Conservation (phyloP, 2,888 invertebrate species). For the Perizoma flavofasciatum region DNA sequence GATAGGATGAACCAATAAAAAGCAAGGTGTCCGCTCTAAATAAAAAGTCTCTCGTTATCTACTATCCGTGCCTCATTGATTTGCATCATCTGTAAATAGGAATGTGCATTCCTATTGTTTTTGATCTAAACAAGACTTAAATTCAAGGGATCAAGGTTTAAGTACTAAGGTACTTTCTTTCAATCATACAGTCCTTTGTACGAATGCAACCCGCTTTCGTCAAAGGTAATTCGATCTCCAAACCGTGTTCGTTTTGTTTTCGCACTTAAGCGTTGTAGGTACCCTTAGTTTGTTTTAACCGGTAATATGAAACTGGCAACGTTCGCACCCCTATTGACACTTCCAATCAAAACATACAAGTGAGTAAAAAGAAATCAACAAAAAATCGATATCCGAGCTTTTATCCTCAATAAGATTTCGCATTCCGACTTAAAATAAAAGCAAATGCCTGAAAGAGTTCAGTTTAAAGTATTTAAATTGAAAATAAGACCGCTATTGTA, state of each 20-base stretch:
- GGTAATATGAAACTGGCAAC: constrained; percentile 71
- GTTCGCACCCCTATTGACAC: constrained; percentile 80
- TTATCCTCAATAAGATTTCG: not conserved
- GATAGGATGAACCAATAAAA: not conserved
- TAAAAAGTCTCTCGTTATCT: constrained; percentile 5
- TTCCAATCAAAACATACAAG: constrained; percentile 77
- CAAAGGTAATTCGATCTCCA: constrained; percentile 78
- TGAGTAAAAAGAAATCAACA: constrained; percentile 43
- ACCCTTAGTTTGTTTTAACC: constrained; percentile 75
- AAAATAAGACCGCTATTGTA: too few species aligned
- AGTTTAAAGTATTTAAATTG: too few species aligned
- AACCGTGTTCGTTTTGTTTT: constrained; percentile 78
- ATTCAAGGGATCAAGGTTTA: constrained; percentile 39
- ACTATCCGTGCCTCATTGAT: not conserved
- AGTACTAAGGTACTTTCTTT: constrained; percentile 41
- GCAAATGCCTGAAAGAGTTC: too few species aligned
- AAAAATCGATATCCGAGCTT: constrained; percentile 14
- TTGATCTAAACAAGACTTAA: constrained; percentile 30
- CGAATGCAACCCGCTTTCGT: constrained; percentile 72
- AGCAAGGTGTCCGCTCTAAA: not conserved
- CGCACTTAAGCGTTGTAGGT: constrained; percentile 71
- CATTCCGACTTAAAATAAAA: not conserved
- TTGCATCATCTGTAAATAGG: constrained; percentile 5
- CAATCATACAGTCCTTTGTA: constrained; percentile 61
- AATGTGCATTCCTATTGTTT: not conserved